These are phyloP conservation scores for Noturus placidus DNA, from an alignment of 2,113 vertebrate genomes.

Conservation along the genomic window DNA sequence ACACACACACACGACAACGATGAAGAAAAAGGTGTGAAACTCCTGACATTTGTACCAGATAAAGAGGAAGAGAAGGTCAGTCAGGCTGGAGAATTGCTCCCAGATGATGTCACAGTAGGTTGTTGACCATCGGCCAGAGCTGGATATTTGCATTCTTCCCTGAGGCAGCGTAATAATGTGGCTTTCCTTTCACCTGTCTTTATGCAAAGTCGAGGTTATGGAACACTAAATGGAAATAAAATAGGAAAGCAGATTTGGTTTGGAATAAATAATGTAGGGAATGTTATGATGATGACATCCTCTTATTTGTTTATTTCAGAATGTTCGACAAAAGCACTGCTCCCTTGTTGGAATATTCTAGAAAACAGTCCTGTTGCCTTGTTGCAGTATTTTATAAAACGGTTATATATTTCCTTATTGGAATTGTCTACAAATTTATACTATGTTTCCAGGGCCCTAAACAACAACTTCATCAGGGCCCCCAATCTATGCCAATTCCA, in stretches of 20 bases:
- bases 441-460: too few species aligned
- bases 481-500: too few species aligned
- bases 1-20: too few species aligned
- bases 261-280: neutral
- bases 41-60: neutral
- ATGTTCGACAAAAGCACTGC: neutral
- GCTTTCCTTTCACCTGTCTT: conserved; percentile 6
- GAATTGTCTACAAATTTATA: neutral
- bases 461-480: too few species aligned
- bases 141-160: neutral
- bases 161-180: neutral
- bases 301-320: neutral
- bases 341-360: neutral
- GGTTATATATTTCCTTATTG: neutral
- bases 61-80: neutral
- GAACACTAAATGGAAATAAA: conserved; percentile 1
- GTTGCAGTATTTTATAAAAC: neutral
- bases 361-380: neutral
- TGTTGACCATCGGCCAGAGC: conserved; percentile 5
- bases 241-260: neutral
- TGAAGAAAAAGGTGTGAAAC: neutral
- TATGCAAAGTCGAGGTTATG: neutral
- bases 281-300: neutral
- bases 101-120: conserved; percentile 17
- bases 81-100: neutral